Conservation (phyloP, 2,113 vertebrate species). For the Kryptolebias marmoratus region DNA sequence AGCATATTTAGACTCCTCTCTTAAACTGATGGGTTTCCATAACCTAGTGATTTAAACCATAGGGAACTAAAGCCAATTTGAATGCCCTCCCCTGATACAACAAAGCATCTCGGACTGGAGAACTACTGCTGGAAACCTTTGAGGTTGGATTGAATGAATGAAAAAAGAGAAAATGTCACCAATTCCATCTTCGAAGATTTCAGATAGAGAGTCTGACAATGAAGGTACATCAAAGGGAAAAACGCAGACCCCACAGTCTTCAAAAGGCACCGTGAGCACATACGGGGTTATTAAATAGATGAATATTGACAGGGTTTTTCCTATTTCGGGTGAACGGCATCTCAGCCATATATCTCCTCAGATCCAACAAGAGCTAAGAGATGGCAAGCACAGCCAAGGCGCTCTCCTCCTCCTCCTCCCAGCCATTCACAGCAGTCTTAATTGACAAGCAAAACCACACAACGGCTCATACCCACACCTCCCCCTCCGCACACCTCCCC, state of each 20-base stretch:
- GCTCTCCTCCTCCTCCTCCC: slow-evolving; percentile 54
- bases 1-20: neutral
- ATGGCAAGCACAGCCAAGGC: slow-evolving; percentile 51
- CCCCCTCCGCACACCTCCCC: slow-evolving; percentile 16
- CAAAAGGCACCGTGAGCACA: slow-evolving; percentile 76
- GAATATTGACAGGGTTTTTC: slow-evolving; percentile 79
- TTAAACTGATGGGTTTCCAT: slow-evolving; percentile 67
- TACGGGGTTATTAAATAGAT: slow-evolving; percentile 81
- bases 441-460: slow-evolving; percentile 71
- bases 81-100: slow-evolving; percentile 61
- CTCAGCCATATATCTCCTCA: slow-evolving; percentile 72
- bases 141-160: slow-evolving; percentile 80
- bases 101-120: slow-evolving; percentile 70
- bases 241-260: slow-evolving; percentile 77
- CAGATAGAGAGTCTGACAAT: slow-evolving; percentile 79
- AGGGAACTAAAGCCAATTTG: slow-evolving; percentile 62
- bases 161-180: slow-evolving; percentile 80
- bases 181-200: slow-evolving; percentile 77
- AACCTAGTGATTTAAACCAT: slow-evolving; percentile 66
- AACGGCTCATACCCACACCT: slow-evolving; percentile 6
- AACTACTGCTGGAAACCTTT: slow-evolving; percentile 74
- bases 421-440: slow-evolving; percentile 62
- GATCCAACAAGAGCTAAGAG: slow-evolving; percentile 66
- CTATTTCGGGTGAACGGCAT: slow-evolving; percentile 70
- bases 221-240: slow-evolving; percentile 78